Percentiles rank a stretch among this genome's conserved stretches.
Conservation (phyloP, 2,113 vertebrate species). For the Talpa occidentalis region DNA sequence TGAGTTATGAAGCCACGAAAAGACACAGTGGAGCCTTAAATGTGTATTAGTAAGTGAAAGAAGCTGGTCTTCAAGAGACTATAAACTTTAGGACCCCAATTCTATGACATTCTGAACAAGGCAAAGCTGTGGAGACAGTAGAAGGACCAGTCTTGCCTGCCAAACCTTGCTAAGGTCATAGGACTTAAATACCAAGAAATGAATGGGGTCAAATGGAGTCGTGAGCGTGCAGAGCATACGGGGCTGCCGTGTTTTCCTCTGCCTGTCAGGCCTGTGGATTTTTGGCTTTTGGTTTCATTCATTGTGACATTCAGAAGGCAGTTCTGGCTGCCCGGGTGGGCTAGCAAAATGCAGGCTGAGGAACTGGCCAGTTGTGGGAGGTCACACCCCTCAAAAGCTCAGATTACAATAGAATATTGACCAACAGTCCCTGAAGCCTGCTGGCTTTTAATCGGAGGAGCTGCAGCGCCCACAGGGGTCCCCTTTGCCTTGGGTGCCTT, state of each 20-base stretch:
- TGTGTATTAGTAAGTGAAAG: background rate
- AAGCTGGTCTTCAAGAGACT: background rate
- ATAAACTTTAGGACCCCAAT: background rate
- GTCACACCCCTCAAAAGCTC: background rate
- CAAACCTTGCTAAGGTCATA: background rate
- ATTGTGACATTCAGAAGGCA: background rate
- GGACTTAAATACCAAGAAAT: background rate
- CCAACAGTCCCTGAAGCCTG: background rate
- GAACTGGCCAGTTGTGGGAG: background rate
- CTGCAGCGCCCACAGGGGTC: background rate
- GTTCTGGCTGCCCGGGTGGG: background rate
- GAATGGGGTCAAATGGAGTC: background rate
- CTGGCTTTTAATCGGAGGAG: background rate
- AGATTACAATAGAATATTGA: background rate
- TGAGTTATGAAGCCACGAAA: background rate
- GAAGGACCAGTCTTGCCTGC: background rate
- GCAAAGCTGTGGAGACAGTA: background rate
- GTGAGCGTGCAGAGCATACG: background rate
- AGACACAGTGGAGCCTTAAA: background rate
- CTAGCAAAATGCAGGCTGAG: background rate
- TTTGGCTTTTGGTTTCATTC: background rate
- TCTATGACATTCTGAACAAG: background rate
- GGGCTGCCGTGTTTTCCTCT: conserved; percentile 41
- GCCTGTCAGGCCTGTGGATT: background rate
- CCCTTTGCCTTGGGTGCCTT: background rate